Base-by-base conservation (phyloP, 2,113 vertebrate species). In the Lucifuga dentata region DNA sequence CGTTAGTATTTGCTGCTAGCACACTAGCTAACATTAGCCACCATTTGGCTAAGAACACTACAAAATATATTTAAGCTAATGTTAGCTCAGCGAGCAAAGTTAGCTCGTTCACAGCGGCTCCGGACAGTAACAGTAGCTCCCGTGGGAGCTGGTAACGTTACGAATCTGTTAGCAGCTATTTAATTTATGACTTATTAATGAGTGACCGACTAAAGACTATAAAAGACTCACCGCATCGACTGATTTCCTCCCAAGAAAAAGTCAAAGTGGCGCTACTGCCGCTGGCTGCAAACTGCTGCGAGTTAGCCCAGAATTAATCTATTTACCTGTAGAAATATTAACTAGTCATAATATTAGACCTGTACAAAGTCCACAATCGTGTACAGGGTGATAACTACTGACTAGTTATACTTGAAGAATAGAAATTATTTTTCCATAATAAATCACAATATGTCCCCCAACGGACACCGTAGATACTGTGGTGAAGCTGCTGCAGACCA, bases 151-250 rank as follows among this genome's bases (percentile, higher is more conserved):
- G 26, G 5, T 9, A 0, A 5, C 0, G 39, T 0, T 0, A 17
- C 52, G 39, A 11, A 29, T 48, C 58, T 8, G 63, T n/a, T 13
- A 5, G 1, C 3, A 11, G 5, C 36, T 1, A n/a, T 45, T n/a
- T 39, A 3, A 55, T 39, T 62, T 23, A 59, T 2, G 0, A 4
- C 41, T 45, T 61, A 63, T 46, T 57, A 36, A 62, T 56, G 7
- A 44, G 15, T 11, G 17, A 23, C 32, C 69, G 44, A 52, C 23
- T 26, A 2, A 2, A 26, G 26, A 11, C 15, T 19, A 11, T 29
- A 24, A 29, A n/a, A 29, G 53, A 53, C 78, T 58, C 74, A 73
- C 85, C 88, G 83, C 76, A 83, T 75, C 73, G 66, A 75, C 62
- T 1, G 52, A 59, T 1, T 29, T 39, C 60, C 13, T 75, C 69